Evolutionary conservation across 1,140 invertebrate genomes (phyloP).

Genomic region (Heliconius himera): DNA sequence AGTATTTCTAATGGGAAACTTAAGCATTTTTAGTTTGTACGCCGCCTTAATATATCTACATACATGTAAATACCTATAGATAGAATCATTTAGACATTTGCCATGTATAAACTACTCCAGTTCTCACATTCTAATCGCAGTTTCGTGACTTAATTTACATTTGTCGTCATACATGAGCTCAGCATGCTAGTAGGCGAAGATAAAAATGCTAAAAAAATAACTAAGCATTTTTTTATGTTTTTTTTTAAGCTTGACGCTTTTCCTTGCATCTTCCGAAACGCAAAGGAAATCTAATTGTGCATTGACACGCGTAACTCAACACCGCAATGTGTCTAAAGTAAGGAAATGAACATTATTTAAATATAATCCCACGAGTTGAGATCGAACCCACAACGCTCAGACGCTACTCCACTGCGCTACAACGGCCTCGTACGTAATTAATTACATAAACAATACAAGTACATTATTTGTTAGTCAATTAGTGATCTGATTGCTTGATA

Average conservation of each 20-base stretch:
- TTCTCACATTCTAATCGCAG: slow-evolving; percentile 10
- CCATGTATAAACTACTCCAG: slow-evolving; percentile 9
- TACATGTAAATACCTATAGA: not conserved
- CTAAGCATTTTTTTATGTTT: no score
- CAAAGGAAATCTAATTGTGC: no score
- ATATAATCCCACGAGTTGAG: no score
- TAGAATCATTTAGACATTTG: not conserved
- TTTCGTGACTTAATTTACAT: slow-evolving; percentile 6
- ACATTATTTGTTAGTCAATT: not conserved
- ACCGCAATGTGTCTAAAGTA: no score
- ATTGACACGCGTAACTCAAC: no score
- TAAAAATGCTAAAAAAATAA: not conserved
- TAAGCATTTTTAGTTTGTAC: not conserved
- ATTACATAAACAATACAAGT: not conserved
- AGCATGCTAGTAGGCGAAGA: not conserved
- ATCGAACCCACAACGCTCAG: no score
- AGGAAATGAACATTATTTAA: no score
- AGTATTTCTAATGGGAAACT: no score
- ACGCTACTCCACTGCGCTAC: no score
- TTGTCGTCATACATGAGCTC: not conserved
- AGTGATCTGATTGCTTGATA: slow-evolving; percentile 4
- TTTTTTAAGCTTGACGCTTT: no score
- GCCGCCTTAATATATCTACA: not conserved
- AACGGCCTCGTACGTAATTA: no score
- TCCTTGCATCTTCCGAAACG: no score